Evolutionary conservation across 2,113 vertebrate genomes (phyloP).

Genomic region (Abramis brama): DNA sequence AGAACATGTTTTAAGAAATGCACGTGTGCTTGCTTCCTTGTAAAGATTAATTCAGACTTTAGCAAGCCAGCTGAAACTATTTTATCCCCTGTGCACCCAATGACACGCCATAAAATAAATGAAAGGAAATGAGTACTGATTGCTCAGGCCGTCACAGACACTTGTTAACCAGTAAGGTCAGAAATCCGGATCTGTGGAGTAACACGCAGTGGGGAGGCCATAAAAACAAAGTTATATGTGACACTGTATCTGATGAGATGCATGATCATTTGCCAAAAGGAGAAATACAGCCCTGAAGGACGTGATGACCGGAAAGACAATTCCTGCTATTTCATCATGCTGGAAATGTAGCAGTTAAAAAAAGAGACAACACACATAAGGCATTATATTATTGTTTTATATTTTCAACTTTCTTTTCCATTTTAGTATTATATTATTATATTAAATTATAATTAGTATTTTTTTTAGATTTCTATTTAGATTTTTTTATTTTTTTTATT

Average conservation of each 20-base stretch:
- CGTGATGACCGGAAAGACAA: not conserved
- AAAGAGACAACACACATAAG: not conserved
- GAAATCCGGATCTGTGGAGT: constrained; percentile 33
- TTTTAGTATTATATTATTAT: no score
- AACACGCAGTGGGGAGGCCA: not conserved
- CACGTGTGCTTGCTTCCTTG: not conserved
- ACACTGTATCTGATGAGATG: not conserved
- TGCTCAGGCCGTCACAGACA: not conserved
- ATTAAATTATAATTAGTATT: no score
- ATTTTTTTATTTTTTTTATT: no score
- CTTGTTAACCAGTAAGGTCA: constrained; percentile 6
- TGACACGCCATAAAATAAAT: constrained; percentile 21
- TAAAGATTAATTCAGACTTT: not conserved
- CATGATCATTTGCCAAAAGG: not conserved
- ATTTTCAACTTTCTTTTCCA: not conserved
- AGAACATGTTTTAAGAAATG: not conserved
- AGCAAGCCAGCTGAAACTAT: not conserved
- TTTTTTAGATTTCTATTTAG: not conserved
- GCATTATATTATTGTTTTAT: no score
- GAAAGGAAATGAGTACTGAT: not conserved
- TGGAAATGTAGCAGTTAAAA: constrained; percentile 17
- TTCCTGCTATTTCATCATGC: not conserved
- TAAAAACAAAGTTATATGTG: not conserved
- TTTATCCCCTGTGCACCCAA: constrained; percentile 8
- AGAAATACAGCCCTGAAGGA: not conserved